These are phyloP conservation scores for Fratercula arctica DNA, from an alignment of 2,797 vertebrate genomes.

Conservation along the genomic window DNA sequence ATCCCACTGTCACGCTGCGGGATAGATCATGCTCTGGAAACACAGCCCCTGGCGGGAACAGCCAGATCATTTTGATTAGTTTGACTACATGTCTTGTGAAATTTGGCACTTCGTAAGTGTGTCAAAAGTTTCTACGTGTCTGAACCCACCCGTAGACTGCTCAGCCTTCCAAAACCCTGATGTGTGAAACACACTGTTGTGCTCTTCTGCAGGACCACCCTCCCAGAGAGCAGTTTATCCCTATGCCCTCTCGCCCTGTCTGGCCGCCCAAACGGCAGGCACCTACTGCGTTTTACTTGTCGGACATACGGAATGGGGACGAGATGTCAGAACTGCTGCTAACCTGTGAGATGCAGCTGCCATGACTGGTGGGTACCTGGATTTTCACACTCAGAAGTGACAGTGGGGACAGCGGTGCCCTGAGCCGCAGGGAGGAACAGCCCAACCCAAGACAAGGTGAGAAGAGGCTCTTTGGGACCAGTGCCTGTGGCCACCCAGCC, in stretches of 20 bases:
- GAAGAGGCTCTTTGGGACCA: background rate
- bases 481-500: background rate
- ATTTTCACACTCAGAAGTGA: background rate
- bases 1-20: background rate
- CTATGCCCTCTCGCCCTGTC: background rate
- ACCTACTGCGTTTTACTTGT: background rate
- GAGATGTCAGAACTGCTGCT: background rate
- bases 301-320: background rate
- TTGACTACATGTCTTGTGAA: background rate
- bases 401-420: background rate
- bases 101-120: background rate
- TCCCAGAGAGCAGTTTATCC: background rate
- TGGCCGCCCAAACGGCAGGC: background rate
- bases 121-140: background rate
- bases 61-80: background rate
- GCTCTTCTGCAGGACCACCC: background rate
- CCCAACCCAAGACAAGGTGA: background rate
- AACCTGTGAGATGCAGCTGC: background rate
- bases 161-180: background rate
- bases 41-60: background rate
- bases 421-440: background rate
- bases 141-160: accelerated
- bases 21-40: background rate
- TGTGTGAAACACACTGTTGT: background rate
- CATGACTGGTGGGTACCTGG: background rate